phyloP scores from a whole-genome alignment of 1,140 invertebrate species.

The Cotesia typhae region DNA sequence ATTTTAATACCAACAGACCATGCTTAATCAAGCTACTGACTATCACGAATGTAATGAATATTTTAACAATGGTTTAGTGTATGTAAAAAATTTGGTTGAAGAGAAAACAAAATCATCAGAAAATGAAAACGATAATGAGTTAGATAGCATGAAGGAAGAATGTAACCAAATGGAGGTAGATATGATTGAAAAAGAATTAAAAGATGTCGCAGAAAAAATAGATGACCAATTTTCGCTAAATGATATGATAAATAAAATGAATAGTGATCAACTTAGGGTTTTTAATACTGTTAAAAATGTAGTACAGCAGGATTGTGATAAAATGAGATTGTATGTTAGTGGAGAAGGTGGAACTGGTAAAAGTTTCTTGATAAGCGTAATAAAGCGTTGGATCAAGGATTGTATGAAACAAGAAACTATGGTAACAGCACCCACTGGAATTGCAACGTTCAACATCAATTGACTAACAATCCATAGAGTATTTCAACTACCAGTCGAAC shows the following conservation, averaged over 20 bases:
- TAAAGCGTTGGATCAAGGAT: neutral
- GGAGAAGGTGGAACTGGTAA: constrained; percentile 22
- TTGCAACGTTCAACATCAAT: constrained; percentile 22
- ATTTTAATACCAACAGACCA: neutral
- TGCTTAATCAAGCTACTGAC: neutral
- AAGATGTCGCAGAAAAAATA: neutral
- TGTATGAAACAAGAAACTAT: neutral
- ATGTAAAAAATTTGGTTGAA: neutral
- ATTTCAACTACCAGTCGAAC: constrained; percentile 26
- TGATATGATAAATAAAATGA: neutral
- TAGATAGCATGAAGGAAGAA: neutral
- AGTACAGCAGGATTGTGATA: neutral
- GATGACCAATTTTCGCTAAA: neutral
- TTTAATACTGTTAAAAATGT: neutral
- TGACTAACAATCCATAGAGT: constrained; percentile 14
- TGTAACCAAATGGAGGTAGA: neutral
- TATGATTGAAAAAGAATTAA: neutral
- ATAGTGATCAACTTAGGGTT: neutral
- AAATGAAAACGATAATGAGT: neutral
- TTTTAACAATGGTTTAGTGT: neutral
- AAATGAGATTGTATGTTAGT: neutral
- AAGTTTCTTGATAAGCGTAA: constrained; percentile 20
- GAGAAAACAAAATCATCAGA: neutral
- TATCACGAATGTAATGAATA: constrained; percentile 8
- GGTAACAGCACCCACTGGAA: constrained; percentile 24